Evolutionary conservation across 2,888 invertebrate genomes (phyloP).

Genomic region (Metallyticus violacea): DNA sequence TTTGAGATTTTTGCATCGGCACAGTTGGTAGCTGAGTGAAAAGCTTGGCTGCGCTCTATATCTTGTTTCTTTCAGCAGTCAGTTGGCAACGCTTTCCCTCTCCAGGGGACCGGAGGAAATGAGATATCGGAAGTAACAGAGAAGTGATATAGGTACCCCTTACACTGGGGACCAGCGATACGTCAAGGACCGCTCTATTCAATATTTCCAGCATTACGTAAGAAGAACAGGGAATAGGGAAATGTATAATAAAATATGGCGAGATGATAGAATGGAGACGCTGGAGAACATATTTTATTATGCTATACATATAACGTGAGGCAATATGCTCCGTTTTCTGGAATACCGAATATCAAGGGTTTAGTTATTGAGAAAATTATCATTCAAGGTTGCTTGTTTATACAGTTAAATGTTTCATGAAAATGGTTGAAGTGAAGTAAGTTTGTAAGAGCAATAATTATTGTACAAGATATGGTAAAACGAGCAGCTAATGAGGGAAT

Average conservation of each 20-base stretch:
- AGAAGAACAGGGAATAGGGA: no score
- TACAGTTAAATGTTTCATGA: background rate
- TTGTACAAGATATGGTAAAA: background rate
- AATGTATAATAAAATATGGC: no score
- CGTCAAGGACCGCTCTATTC: background rate
- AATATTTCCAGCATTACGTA: no score
- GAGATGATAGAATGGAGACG: background rate
- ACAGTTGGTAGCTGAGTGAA: background rate
- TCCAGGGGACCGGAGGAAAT: background rate
- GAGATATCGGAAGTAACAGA: background rate
- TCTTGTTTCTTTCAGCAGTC: background rate
- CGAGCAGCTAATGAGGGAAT: background rate
- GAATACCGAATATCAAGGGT: background rate
- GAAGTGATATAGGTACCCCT: background rate
- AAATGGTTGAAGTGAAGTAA: background rate
- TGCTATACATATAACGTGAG: no score
- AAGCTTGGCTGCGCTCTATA: background rate
- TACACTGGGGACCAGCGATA: background rate
- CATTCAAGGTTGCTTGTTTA: background rate
- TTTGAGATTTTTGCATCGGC: background rate
- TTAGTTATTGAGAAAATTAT: background rate
- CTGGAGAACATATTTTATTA: background rate
- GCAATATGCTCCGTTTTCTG: background rate
- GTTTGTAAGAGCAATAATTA: background rate
- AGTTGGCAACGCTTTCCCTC: background rate